phyloP scores from a whole-genome alignment of 35 echinoderm and acorn worm genomes.

The Ophiothrix spiculata region DNA sequence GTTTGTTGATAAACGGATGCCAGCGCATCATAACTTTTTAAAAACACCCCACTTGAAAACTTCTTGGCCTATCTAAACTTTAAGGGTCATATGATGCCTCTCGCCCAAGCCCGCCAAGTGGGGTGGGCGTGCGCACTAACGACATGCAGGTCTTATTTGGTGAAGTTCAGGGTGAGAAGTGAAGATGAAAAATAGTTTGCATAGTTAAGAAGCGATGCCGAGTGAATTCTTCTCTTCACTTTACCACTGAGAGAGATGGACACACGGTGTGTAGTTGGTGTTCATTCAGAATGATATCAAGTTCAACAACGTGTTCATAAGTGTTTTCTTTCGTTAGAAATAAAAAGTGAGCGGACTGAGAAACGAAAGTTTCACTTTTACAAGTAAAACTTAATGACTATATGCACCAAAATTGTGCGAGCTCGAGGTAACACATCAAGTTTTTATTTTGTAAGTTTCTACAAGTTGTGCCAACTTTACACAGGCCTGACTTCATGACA shows the following conservation, averaged over 20 bases:
- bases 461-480: no score
- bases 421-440: no score
- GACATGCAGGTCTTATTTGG: not conserved
- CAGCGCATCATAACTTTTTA: not conserved
- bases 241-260: no score
- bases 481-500: no score
- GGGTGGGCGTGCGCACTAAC: not conserved
- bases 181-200: not conserved
- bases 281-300: not conserved
- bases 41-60: not conserved
- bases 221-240: not conserved
- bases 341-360: no score
- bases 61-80: not conserved
- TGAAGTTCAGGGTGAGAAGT: not conserved
- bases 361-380: no score
- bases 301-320: not conserved
- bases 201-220: not conserved
- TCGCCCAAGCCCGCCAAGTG: not conserved
- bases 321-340: no score
- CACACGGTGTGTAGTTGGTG: not conserved
- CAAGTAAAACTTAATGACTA: no score
- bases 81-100: not conserved
- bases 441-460: no score
- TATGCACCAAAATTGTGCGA: no score
- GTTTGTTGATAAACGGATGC: not conserved